These are phyloP conservation scores for Incurvaria masculella DNA, from an alignment of 2,888 invertebrate species.

Conservation along the genomic window DNA sequence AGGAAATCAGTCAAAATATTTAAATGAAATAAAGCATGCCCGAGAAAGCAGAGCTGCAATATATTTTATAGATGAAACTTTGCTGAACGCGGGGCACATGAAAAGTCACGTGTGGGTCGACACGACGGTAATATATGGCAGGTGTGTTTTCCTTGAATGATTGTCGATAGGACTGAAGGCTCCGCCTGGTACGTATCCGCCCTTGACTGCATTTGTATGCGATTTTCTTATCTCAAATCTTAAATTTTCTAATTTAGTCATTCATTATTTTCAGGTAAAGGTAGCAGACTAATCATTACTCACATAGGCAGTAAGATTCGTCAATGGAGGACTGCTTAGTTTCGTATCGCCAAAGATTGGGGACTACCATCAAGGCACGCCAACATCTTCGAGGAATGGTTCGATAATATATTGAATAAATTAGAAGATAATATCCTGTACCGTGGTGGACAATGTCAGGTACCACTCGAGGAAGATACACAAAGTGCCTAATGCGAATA, in stretches of 20 bases:
- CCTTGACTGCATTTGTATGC: too few relatives aligned
- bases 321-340: constrained; percentile 3
- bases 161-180: too few relatives aligned
- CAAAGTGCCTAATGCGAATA: constrained; percentile 6
- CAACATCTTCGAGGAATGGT: constrained; percentile 1
- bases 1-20: too few relatives aligned
- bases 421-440: background rate
- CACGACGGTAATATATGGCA: too few relatives aligned
- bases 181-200: too few relatives aligned
- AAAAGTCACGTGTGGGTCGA: too few relatives aligned
- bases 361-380: constrained; percentile 7
- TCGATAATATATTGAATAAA: background rate
- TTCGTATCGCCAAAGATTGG: constrained; percentile 3
- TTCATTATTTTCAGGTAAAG: constrained; percentile 8
- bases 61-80: too few relatives aligned
- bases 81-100: too few relatives aligned
- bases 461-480: constrained; percentile 1
- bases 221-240: too few relatives aligned
- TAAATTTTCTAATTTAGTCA: background rate
- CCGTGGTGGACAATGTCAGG: constrained; percentile 2
- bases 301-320: constrained; percentile 9
- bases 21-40: too few relatives aligned
- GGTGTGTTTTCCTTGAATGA: too few relatives aligned
- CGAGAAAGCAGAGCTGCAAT: too few relatives aligned
- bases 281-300: constrained; percentile 7